Percentiles rank a stretch among this genome's conserved stretches.
phyloP scores from a whole-genome alignment of 2,888 invertebrate species.

The Oegoconia quadripuncta region DNA sequence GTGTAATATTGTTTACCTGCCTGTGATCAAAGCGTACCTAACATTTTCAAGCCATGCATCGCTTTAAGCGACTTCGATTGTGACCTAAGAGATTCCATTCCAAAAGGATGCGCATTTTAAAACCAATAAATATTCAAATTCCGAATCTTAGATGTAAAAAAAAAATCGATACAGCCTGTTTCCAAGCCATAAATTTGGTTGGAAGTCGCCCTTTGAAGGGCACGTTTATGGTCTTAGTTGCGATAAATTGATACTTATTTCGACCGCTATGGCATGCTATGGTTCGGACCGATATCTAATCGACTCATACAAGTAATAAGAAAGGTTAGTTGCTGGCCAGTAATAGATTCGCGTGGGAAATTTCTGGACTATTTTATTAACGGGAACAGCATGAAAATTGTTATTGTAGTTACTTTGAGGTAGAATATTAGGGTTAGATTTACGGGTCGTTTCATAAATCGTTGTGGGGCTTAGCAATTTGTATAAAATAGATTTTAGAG shows the following conservation, averaged over 20 bases:
- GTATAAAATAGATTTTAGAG: no score
- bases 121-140: constrained; percentile 54
- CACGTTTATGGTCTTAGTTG: constrained; percentile 31
- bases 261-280: constrained; percentile 19
- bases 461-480: no score
- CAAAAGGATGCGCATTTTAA: constrained; percentile 39
- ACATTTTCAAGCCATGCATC: background rate
- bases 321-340: constrained; percentile 26
- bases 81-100: constrained; percentile 20
- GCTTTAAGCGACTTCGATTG: constrained; percentile 10
- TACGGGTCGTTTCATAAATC: no score
- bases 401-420: no score
- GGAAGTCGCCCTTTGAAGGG: constrained; percentile 17
- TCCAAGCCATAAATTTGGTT: constrained; percentile 21
- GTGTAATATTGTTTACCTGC: no score
- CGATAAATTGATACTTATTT: constrained; percentile 43
- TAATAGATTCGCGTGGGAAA: constrained; percentile 39
- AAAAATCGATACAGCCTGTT: constrained; percentile 26
- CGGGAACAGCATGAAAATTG: no score
- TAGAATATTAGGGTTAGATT: no score
- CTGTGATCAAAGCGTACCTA: no score
- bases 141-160: constrained; percentile 32
- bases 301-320: constrained; percentile 41
- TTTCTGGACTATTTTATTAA: no score
- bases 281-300: constrained; percentile 43